Evolutionary conservation across 2,113 vertebrate genomes (phyloP), one percentile per base, ranked within the genome.

Genomic region (Nesogale talazaci): DNA sequence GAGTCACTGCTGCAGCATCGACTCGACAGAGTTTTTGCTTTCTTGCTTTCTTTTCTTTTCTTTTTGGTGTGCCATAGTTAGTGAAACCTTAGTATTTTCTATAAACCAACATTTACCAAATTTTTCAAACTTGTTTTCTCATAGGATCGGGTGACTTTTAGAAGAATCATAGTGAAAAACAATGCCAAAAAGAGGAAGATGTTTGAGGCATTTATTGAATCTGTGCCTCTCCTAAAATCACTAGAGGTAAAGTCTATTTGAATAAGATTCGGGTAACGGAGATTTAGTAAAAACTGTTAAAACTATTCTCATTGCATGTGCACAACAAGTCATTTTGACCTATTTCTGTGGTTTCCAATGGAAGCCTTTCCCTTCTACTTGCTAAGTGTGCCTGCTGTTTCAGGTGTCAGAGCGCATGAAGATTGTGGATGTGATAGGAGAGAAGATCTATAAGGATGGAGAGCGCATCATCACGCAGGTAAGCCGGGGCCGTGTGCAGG

Each of bases 401-500:
- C 83, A 99, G 99, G 84, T 98, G 79, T 99, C 98, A 76, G 99
- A 99, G 90, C 97, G 99, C 97, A 99, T 99, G 99, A 99, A 99
- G 97, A 99, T 99, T 87, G 99, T 99, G 92, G 99, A 99, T 94
- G 99, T 99, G 96, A 99, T 99, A 97, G 99, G 99, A 95, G 97
- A 98, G 83, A 99, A 99, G 95, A 96, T 97, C 87, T 99, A 99
- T 96, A 98, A 98, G 92, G 98, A 99, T 90, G 99, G 98, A 17
- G 99, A 99, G 46, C 98, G 99, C 83, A 99, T 99, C 67, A 99
- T 99, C 97, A 97, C 98, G 97, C 99, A 99, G 98, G 99, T 99
- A 96, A 96, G 95, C 76, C 74, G 19, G 78, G 34, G 22, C 27
- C 92, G 65, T 46, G 0, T 40, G 7, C 36, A 83, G 25, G 17